Evolutionary conservation across 2,888 invertebrate genomes (phyloP), one percentile per base, ranked within the genome.

Genomic region (Boloria euphrosyne): DNA sequence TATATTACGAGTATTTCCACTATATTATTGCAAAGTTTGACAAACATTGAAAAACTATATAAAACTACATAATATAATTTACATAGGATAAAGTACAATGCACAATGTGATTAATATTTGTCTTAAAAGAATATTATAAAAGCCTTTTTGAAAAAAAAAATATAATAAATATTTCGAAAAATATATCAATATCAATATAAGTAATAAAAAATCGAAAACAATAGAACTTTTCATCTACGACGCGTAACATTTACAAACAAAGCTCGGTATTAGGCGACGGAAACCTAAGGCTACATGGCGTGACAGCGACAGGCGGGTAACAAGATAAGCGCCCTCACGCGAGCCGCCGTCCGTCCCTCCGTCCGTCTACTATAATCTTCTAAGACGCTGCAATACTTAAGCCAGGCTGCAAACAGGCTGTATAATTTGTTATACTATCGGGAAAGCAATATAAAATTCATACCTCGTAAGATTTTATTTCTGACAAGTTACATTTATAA

Each of bases 281-380:
- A 74, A 77, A 74, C 78, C 77, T 77, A 71, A 71, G 74, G 79
- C 76, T 80, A 81, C 80, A 74, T 75, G 76, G 78, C 77, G 79
- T 80, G 84, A 85, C 83, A 84, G 80, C 68, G 83, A 81, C 82
- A 80, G 78, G 71, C 77, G 74, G 76, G 81, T 84, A 83, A 87
- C 86, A 84, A 84, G 87, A 87, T 87, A 87, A 87, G 85, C 82
- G 78, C 76, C 77, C 66, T 68, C 72, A 72, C 73, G 74, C 74
- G 68, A 74, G 70, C 73, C 70, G 70, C 71, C 70, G 70, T 69
- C 65, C 71, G 62, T 62, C 64, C 51, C 51, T 52, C 64, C 46
- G 61, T 66, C 74, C 73, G 74, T 78, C 80, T 70, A 64, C 75
- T 73, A 67, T 81, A 83, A 83, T 82, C 79, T 76, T 78, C 75